phyloP scores from a whole-genome alignment of 2,888 invertebrate genomes.

The Carcina quercana region DNA sequence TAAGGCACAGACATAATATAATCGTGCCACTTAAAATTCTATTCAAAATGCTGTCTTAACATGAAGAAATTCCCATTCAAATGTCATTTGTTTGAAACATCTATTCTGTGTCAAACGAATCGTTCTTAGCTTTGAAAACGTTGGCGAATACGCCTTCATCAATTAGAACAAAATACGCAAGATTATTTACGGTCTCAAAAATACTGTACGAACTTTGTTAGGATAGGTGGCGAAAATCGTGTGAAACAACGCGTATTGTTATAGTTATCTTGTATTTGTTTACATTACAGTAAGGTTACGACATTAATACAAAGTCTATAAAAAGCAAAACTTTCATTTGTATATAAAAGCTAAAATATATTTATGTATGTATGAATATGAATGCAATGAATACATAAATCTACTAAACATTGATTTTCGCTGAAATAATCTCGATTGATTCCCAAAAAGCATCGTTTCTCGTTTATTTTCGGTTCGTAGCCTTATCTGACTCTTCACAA shows the following conservation, averaged over 20 bases:
- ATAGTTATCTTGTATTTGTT: too few relatives aligned
- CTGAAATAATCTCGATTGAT: too few relatives aligned
- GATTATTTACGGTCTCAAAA: constrained; percentile 5
- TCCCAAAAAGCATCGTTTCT: not conserved
- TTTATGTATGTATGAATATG: too few relatives aligned
- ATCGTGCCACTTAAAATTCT: constrained; percentile 48
- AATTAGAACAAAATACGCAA: constrained; percentile 4
- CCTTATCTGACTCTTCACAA: constrained; percentile 17
- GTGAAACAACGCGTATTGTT: too few relatives aligned
- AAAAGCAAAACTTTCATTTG: too few relatives aligned
- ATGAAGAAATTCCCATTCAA: constrained; percentile 37
- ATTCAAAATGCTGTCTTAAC: constrained; percentile 31
- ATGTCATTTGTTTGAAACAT: constrained; percentile 26
- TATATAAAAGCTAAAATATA: too few relatives aligned
- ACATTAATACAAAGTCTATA: too few relatives aligned
- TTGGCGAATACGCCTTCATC: constrained; percentile 1
- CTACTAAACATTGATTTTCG: too few relatives aligned
- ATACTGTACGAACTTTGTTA: not conserved
- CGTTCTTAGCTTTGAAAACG: constrained; percentile 13
- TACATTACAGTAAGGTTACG: too few relatives aligned
- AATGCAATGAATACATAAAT: too few relatives aligned
- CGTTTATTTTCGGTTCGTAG: not conserved
- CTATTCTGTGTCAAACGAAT: too few relatives aligned
- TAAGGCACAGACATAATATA: constrained; percentile 34
- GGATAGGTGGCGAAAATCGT: too few relatives aligned